Percentiles rank a stretch among this genome's conserved stretches.
These are phyloP conservation scores for Phrixothrix hirtus DNA, from an alignment of 2,888 invertebrate species.

Conservation along the genomic window DNA sequence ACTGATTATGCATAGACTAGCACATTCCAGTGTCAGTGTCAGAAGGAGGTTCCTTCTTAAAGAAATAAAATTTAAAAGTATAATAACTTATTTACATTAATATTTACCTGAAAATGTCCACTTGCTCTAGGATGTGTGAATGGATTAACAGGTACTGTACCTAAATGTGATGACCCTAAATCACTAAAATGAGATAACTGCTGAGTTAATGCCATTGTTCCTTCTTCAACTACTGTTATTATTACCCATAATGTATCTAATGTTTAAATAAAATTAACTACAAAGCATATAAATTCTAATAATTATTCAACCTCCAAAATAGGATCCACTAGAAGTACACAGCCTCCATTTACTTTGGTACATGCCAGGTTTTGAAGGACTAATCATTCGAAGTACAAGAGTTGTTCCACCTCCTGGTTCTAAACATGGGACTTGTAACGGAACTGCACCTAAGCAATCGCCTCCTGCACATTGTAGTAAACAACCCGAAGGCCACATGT, in stretches of 20 bases:
- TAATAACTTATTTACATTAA: not conserved
- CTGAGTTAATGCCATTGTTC: constrained; percentile 79
- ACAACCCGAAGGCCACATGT: constrained; percentile 86
- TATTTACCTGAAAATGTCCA: constrained; percentile 26
- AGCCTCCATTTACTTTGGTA: constrained; percentile 90
- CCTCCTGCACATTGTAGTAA: constrained; percentile 76
- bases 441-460: constrained; percentile 62
- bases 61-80: constrained; percentile 3
- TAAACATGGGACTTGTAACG: constrained; percentile 70
- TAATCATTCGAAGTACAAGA: constrained; percentile 77
- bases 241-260: constrained; percentile 82
- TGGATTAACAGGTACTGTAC: constrained; percentile 35
- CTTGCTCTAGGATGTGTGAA: constrained; percentile 35
- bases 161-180: constrained; percentile 51
- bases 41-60: constrained; percentile 30
- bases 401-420: constrained; percentile 77
- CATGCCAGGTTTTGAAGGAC: constrained; percentile 74
- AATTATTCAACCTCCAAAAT: constrained; percentile 80
- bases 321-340: constrained; percentile 82
- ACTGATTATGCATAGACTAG: constrained; percentile 31
- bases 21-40: constrained; percentile 40
- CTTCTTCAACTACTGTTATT: constrained; percentile 78
- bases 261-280: constrained; percentile 37
- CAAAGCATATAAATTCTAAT: constrained; percentile 26
- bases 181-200: constrained; percentile 68